phyloP scores from a whole-genome alignment of 2,113 vertebrate species.

The Willisornis vidua region DNA sequence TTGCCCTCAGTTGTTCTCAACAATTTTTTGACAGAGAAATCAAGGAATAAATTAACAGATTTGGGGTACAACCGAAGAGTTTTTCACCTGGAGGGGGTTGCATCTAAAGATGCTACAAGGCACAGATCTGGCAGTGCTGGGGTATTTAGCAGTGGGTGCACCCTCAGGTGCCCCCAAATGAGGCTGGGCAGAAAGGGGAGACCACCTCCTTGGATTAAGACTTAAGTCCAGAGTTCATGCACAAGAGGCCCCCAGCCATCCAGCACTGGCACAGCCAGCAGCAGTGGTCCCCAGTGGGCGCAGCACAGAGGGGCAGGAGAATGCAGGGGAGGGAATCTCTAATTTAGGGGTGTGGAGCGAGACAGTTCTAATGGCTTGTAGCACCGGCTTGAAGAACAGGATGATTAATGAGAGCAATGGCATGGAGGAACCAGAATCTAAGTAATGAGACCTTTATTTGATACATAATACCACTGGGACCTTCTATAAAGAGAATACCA shows the following conservation, averaged over 20 bases:
- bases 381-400: neutral
- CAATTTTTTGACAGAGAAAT: neutral
- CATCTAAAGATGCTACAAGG: neutral
- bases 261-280: neutral
- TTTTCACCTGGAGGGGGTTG: neutral
- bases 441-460: conserved; percentile 67
- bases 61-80: neutral
- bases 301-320: neutral
- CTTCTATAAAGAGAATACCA: conserved; percentile 45
- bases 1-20: neutral
- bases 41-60: neutral
- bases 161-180: accelerated
- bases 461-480: conserved; percentile 48
- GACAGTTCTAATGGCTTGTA: neutral
- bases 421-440: conserved; percentile 19
- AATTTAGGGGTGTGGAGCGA: accelerated
- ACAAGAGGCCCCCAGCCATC: neutral
- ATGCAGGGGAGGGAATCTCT: neutral
- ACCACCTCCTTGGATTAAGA: neutral
- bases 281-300: neutral
- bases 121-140: neutral
- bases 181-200: neutral
- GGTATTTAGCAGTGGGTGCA: neutral
- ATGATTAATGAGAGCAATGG: conserved; percentile 53
- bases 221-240: neutral